Percentiles rank a stretch among this genome's conserved stretches.
phyloP scores from a whole-genome alignment of 2,888 invertebrate species.

The Tortricodes alternella region DNA sequence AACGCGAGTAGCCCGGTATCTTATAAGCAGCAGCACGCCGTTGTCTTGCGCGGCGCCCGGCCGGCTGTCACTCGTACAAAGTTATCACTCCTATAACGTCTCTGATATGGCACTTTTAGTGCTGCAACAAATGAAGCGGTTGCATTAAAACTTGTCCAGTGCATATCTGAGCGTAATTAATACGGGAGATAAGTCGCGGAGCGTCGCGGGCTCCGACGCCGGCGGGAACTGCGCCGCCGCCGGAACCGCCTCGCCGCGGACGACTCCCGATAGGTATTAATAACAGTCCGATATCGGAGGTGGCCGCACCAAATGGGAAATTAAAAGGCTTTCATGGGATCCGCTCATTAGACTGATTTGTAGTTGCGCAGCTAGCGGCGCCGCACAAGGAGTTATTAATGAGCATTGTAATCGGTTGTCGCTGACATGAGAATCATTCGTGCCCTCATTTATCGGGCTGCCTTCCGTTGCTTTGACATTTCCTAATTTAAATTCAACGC shows the following conservation, averaged over 20 bases:
- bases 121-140: constrained; percentile 79
- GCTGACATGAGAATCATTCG: constrained; percentile 63
- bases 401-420: constrained; percentile 67
- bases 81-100: constrained; percentile 70
- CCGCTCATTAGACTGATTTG: constrained; percentile 79
- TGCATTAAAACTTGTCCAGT: constrained; percentile 80
- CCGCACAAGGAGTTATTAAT: constrained; percentile 75
- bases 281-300: constrained; percentile 77
- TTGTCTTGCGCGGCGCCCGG: constrained; percentile 39
- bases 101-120: constrained; percentile 73
- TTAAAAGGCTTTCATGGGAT: constrained; percentile 80
- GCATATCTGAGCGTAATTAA: constrained; percentile 79
- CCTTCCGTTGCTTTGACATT: constrained; percentile 49
- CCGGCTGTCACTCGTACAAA: constrained; percentile 63
- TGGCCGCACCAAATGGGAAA: constrained; percentile 78
- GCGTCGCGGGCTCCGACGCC: constrained; percentile 62
- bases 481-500: constrained; percentile 44
- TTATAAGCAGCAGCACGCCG: constrained; percentile 40
- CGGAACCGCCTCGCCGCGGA: constrained; percentile 21
- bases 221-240: constrained; percentile 69
- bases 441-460: constrained; percentile 58
- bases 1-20: constrained; percentile 37
- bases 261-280: constrained; percentile 62
- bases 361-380: constrained; percentile 63
- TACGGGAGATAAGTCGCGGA: constrained; percentile 74